A percentile compares a stretch with the other conserved stretches of the same genome.
phyloP scores from a whole-genome alignment of 2,797 vertebrate genomes.

The Poeciliopsis turneri region DNA sequence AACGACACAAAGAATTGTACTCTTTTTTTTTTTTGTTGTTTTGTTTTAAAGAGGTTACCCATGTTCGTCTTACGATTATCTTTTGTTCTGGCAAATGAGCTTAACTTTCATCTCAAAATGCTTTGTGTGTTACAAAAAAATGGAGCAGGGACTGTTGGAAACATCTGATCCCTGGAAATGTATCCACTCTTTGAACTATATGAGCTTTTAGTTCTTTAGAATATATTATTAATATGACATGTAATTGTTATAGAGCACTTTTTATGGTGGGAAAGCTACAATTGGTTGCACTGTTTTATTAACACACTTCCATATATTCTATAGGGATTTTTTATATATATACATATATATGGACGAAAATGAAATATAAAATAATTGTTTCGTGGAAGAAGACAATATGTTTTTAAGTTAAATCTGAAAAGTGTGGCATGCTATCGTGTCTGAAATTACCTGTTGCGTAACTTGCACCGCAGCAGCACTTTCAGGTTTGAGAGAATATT shows the following conservation, averaged over 20 bases:
- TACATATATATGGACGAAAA: neutral
- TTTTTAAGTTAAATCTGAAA: neutral
- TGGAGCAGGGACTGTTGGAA: constrained; percentile 19
- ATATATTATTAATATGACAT: constrained; percentile 17
- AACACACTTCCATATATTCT: neutral
- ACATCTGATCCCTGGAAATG: constrained; percentile 45
- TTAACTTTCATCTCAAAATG: neutral
- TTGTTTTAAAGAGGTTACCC: constrained; percentile 30
- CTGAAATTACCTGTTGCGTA: neutral
- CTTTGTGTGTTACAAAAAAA: constrained; percentile 10
- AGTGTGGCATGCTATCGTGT: neutral
- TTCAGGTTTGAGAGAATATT: too few relatives aligned
- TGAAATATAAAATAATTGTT: neutral
- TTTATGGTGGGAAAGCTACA: neutral
- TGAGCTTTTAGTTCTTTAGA: constrained; percentile 3
- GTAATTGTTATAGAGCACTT: neutral
- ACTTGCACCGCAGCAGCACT: too few relatives aligned
- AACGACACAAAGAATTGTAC: constrained; percentile 45
- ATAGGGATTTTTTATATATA: neutral
- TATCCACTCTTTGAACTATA: constrained; percentile 14
- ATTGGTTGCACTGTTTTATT: neutral
- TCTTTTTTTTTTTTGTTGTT: constrained; percentile 29
- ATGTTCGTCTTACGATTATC: constrained; percentile 6
- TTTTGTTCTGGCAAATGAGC: constrained; percentile 24
- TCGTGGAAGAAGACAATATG: neutral